Conservation (phyloP, 2,888 invertebrate genomes). For the Ophion slaviceki region DNA sequence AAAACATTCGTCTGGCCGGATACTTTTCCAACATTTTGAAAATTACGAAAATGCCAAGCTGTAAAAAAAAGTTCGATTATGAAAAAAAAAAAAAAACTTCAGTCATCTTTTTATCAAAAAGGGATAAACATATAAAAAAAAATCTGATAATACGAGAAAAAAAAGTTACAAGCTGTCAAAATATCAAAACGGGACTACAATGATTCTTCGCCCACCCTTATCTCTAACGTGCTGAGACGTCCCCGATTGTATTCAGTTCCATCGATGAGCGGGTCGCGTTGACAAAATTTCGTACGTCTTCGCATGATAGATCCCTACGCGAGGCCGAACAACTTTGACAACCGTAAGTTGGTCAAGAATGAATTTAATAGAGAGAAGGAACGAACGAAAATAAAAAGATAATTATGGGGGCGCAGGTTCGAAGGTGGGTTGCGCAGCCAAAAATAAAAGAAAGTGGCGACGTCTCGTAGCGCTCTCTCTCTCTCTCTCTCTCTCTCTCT, state of each 20-base stretch:
- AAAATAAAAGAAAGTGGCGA: constrained; percentile 54
- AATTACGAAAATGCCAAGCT: no score
- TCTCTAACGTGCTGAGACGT: neutral
- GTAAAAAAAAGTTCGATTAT: neutral
- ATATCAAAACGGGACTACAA: no score
- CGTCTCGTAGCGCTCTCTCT: constrained; percentile 25
- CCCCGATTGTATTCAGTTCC: neutral
- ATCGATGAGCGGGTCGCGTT: neutral
- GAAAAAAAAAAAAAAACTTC: neutral
- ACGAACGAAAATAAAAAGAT: constrained; percentile 45
- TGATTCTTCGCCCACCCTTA: no score
- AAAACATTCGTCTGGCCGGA: no score
- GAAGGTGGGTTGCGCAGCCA: constrained; percentile 32
- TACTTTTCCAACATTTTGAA: no score
- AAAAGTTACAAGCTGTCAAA: no score
- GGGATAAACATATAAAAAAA: no score
- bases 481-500: neutral
- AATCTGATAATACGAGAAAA: no score
- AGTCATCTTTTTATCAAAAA: no score
- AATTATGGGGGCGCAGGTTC: constrained; percentile 46
- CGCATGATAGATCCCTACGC: neutral
- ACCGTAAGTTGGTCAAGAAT: constrained; percentile 9
- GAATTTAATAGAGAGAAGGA: constrained; percentile 19
- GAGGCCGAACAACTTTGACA: neutral
- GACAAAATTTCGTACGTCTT: neutral